phyloP scores from a whole-genome alignment of 2,797 vertebrate species.

The Sebastes hopkinsi region DNA sequence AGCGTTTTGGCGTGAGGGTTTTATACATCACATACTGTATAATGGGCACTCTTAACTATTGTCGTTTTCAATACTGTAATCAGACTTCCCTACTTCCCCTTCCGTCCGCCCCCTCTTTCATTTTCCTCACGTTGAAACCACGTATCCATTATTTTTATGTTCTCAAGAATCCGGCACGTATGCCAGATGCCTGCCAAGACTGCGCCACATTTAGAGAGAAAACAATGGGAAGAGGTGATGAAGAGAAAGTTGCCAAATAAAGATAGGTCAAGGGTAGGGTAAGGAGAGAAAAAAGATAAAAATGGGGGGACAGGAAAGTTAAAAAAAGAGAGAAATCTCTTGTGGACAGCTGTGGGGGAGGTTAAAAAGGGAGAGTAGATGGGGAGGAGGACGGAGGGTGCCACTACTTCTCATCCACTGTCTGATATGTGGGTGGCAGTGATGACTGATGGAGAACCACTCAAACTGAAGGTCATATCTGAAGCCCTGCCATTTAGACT shows the following conservation, averaged over 20 bases:
- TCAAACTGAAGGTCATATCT: constrained; percentile 76
- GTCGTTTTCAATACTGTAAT: constrained; percentile 62
- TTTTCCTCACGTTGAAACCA: neutral
- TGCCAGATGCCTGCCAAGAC: constrained; percentile 1
- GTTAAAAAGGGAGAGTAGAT: constrained; percentile 31
- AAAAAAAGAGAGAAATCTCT: constrained; percentile 36
- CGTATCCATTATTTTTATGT: neutral
- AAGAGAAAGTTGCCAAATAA: constrained; percentile 11
- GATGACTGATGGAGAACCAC: constrained; percentile 74
- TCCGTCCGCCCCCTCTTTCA: neutral
- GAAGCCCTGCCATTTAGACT: constrained; percentile 70
- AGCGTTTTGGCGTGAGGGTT: constrained; percentile 15
- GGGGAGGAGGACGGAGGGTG: constrained; percentile 19
- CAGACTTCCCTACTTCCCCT: constrained; percentile 12
- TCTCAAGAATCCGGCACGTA: neutral
- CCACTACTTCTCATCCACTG: constrained; percentile 50
- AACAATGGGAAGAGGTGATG: neutral
- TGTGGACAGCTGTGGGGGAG: constrained; percentile 36
- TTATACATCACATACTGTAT: constrained; percentile 34
- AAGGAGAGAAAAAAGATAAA: constrained; percentile 17
- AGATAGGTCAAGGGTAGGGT: constrained; percentile 37
- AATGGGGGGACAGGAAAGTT: constrained; percentile 2
- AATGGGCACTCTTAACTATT: constrained; percentile 44
- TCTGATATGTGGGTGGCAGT: constrained; percentile 71
- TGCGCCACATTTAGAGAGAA: neutral